Evolutionary conservation across 2,888 invertebrate genomes (phyloP), one percentile per base, ranked within the genome.

Genomic region (Andricus quercusramuli): DNA sequence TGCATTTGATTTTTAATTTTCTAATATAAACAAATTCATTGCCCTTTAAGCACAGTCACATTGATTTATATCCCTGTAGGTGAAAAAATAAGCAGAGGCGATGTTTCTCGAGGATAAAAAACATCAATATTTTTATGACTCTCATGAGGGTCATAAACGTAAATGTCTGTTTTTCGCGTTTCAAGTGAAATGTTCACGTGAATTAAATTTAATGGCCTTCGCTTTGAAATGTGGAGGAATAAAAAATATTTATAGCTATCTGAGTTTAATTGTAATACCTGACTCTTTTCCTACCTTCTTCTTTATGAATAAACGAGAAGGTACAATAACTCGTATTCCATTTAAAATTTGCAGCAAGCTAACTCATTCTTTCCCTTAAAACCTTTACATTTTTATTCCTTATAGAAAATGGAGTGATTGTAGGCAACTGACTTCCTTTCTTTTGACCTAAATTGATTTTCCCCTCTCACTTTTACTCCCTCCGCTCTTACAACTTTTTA

Each of bases 121-220:
- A 47, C 74, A 51, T 74, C 74, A 74, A 74, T 74, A 56, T 74
- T 74, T 74, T 74, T 56, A 74, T 74, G 74, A 56, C 32, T 3
- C 74, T 51, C 74, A 29, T 74, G 74, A 51, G 74, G 32, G 74
- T n/a, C 74, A 74, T 74, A 74, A 74, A 74, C 32, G 32, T 74
- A 56, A 70, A 70, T 51, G 47, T 70, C 29, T 51, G 51, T 70
- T 70, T 66, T 56, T 51, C 68, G 20, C 51, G 25, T 32, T 70
- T 56, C 56, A 56, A 74, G 74, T 74, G 56, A 56, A 74, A 74
- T 74, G 51, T 56, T 74, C 74, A 51, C 74, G 9, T 56, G 51
- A 56, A 20, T 74, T 74, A 56, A 62, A 51, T 74, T 74, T 56
- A 74, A 74, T 56, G 32, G 51, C 74, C 20, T 32, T 74, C 32